A percentile compares a stretch with the other conserved stretches of the same genome.
Evolutionary conservation across 1,140 invertebrate species (phyloP).

Genomic region (Sarcophaga bullata): DNA sequence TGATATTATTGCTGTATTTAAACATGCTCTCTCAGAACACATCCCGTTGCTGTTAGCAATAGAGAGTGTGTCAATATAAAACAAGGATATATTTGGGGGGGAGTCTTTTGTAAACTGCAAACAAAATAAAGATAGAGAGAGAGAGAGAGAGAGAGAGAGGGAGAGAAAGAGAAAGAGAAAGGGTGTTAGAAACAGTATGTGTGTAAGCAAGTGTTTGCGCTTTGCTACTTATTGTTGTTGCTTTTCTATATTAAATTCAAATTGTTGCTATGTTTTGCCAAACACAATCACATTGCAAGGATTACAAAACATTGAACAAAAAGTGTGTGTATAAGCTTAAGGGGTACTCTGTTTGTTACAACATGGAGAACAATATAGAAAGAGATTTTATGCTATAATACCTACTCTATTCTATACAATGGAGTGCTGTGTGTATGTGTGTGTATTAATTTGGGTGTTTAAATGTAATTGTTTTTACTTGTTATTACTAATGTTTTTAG

Average conservation of each 20-base stretch:
- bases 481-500: not conserved
- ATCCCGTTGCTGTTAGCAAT: not conserved
- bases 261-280: constrained; percentile 31
- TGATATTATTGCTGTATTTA: constrained; percentile 24
- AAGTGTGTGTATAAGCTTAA: no score
- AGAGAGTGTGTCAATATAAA: not conserved
- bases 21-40: not conserved
- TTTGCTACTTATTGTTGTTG: not conserved
- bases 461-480: constrained; percentile 35
- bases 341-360: not conserved
- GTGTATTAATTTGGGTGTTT: not conserved
- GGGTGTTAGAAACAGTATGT: no score
- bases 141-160: not conserved
- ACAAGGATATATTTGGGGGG: not conserved
- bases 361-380: not conserved
- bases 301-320: not conserved
- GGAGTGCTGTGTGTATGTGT: not conserved
- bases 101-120: constrained; percentile 18
- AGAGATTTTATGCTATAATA: constrained; percentile 13
- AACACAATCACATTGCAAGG: not conserved
- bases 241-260: not conserved
- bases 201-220: no score
- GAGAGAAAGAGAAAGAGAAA: not conserved
- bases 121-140: no score
- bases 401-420: not conserved